Conservation (phyloP, 2,113 vertebrate genomes). For the Platycercus adscitus region DNA sequence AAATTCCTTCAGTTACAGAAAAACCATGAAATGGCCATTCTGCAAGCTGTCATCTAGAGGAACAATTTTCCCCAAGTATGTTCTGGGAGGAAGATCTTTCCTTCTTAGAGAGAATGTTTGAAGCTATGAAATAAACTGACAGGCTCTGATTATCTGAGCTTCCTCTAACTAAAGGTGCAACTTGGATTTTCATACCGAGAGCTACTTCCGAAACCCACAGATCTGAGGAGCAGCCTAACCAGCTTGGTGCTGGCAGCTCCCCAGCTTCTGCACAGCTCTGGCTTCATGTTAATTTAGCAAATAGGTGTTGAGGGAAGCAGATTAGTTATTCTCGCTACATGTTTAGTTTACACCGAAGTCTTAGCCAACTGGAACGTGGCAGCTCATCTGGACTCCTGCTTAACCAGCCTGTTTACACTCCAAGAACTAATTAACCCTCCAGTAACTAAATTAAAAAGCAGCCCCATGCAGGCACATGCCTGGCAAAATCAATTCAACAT, state of each 20-base stretch:
- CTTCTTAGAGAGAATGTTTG: not conserved
- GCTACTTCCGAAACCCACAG: not conserved
- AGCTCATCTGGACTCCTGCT: not conserved
- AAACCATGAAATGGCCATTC: not conserved
- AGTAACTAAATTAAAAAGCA: slow-evolving; percentile 28
- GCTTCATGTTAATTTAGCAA: not conserved
- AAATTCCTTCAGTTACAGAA: not conserved
- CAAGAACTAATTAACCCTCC: not conserved
- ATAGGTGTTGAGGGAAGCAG: not conserved
- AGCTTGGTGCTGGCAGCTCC: not conserved
- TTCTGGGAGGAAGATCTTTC: not conserved
- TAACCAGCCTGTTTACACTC: not conserved
- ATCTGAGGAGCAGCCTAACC: not conserved
- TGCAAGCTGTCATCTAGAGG: not conserved
- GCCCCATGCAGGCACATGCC: not conserved
- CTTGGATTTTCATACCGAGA: not conserved
- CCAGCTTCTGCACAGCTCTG: not conserved
- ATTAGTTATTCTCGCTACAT: not conserved
- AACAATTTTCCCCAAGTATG: not conserved
- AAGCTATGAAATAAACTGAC: not conserved
- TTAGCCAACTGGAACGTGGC: not conserved
- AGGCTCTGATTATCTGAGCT: not conserved
- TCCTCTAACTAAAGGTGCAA: not conserved
- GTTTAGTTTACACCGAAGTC: not conserved
- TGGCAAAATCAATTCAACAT: slow-evolving; percentile 4